Base-by-base conservation (phyloP, 1,140 invertebrate genomes). In the Babylonia areolata region DNA sequence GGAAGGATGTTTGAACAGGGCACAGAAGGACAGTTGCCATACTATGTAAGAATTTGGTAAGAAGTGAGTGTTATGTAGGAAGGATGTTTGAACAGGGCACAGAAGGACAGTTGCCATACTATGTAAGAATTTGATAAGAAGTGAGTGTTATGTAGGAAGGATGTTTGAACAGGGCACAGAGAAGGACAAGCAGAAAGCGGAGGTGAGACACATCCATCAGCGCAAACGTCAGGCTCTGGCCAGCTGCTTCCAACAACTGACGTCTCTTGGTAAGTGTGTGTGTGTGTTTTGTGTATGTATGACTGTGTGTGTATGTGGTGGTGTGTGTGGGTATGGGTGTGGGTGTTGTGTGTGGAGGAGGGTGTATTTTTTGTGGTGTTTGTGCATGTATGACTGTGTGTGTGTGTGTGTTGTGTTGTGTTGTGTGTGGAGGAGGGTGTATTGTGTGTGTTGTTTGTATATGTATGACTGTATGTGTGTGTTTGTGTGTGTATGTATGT, bases 201-300 rank as follows among this genome's bases (percentile, higher is more conserved):
- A 97, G 93, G 97, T 97, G 0, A 93, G 94, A 88, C 89, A 93
- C 92, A 96, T 98, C 58, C 95, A 98, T 0, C 96, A 97, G 88
- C 96, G 97, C 89, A 98, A 98, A 93, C 96, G 97, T 46, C 96
- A 97, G 94, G 96, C 96, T 9, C 92, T 99, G 0, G 95, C 97
- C 0, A 97, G 98, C 95, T 95, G 98, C 37, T 99, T 98, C 91
- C 97, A 97, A 91, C 95, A 95, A 23, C 94, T 99, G 0, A 94
- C 95, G 1, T 95, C 95, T 81, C 87, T 93, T 85, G 94, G 94
- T 94, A 89, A 85, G 87, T 64, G 12, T 64, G 58, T 20, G 42
- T 23, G 79, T 54, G 39, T 81, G 39, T 5, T 81, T 15, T 81
- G 39, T 46, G 42, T 81, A 5, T 81, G 79, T 81, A 39, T 81